Evolutionary conservation across 1,140 invertebrate species (phyloP), one percentile per base, ranked within the genome.

Genomic region (Drosophila dunni): DNA sequence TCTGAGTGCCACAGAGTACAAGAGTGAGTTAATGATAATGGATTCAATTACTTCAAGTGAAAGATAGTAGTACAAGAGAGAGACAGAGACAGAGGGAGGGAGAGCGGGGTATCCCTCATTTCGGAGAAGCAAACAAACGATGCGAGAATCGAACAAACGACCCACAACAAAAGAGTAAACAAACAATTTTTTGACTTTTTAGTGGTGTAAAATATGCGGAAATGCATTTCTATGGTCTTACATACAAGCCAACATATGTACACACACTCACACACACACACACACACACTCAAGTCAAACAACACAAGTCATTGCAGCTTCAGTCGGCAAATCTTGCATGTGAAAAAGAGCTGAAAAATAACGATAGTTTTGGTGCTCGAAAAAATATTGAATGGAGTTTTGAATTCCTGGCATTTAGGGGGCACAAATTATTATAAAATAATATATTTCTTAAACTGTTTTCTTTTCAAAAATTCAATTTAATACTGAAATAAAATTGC

Each of bases 201-300:
- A 88, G 80, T 88, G 84, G 84, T 89, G 85, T 89, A 89, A 89
- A 89, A 89, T 90, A 89, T 89, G 84, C 84, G 84, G 84, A 89
- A 89, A 89, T 89, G 84, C 84, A 89, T 89, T 89, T 89, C 85
- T 89, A 89, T 89, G 85, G 85, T 90, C 80, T 89, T 82, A 89
- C 80, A 81, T 60, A 17, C 71, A 81, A 29, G 6, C 24, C 24
- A 5, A 29, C 24, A 29, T 29, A 2, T 20, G 17, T 20, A 29
- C 4, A 29, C n/a, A n/a, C n/a, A n/a, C n/a, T n/a, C 3, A 61
- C 10, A 29, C 42, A 51, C 71, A 81, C 64, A 85, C 45, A 50
- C 10, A 48, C 40, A 61, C 10, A 29, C 42, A 51, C 51, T 79
- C 81, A 84, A 83, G 67, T 79, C 77, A 83, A 84, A 84, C 81